phyloP scores from a whole-genome alignment of 1,140 invertebrate species.

The Drosophila gunungcola region DNA sequence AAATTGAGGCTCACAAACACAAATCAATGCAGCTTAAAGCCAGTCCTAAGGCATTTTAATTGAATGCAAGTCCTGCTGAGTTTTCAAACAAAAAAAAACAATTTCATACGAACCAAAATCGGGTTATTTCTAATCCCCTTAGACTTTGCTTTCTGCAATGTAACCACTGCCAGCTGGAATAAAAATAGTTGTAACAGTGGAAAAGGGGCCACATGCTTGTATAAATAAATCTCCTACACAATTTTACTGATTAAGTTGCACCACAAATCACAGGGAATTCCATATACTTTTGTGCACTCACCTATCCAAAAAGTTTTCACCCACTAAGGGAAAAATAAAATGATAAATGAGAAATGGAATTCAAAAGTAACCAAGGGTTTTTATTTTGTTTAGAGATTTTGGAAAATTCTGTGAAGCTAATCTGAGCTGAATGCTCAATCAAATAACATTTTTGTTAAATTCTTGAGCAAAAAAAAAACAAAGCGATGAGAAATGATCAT shows the following conservation, averaged over 20 bases:
- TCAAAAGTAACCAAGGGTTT: background rate
- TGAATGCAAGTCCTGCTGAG: background rate
- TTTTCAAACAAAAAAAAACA: background rate
- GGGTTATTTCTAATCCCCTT: background rate
- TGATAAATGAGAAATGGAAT: background rate
- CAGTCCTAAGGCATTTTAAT: background rate
- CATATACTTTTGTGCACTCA: background rate
- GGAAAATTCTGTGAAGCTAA: background rate
- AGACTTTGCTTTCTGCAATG: background rate
- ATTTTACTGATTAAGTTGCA: background rate
- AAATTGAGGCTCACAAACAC: background rate
- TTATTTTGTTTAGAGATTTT: too few relatives aligned
- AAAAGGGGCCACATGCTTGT: background rate
- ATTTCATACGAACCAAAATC: too few relatives aligned
- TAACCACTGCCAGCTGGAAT: background rate
- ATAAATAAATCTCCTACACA: background rate
- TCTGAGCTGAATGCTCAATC: conserved; percentile 3
- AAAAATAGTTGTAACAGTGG: background rate
- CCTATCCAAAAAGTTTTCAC: background rate
- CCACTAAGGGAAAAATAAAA: background rate
- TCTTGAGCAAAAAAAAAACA: background rate
- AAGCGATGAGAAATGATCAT: background rate
- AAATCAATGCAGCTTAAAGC: conserved; percentile 5
- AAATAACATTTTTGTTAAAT: conserved; percentile 2
- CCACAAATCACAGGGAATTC: background rate